Conservation (phyloP, 2,888 invertebrate genomes). For the Petrolisthes cinctipes region DNA sequence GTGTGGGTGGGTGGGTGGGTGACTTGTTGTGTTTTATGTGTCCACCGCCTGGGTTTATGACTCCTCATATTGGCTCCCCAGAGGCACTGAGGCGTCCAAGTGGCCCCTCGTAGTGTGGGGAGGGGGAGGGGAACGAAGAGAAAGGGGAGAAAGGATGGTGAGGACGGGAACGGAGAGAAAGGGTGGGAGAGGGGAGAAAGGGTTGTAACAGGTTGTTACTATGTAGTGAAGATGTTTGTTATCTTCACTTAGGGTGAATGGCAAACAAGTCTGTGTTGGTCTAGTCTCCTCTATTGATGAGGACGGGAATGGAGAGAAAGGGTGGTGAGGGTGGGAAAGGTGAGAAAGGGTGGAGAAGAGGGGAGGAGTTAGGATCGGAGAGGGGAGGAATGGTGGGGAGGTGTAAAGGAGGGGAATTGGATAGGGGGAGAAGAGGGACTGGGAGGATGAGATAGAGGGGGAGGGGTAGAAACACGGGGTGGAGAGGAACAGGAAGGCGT, state of each 20-base stretch:
- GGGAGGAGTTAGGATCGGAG: neutral
- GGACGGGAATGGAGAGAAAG: neutral
- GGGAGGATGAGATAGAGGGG: neutral
- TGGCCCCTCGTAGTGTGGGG: neutral
- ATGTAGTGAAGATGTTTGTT: too few relatives aligned
- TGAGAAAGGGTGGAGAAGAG: neutral
- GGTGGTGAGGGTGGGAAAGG: neutral
- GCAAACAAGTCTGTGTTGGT: too few relatives aligned
- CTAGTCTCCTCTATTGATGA: too few relatives aligned
- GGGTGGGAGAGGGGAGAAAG: neutral
- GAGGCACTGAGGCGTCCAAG: slow-evolving; percentile 25
- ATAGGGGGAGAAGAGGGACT: slow-evolving; percentile 5
- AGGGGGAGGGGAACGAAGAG: neutral
- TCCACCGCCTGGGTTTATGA: slow-evolving; percentile 25
- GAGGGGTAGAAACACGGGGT: neutral
- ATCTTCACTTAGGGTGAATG: too few relatives aligned
- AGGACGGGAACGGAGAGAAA: neutral
- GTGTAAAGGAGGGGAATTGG: neutral
- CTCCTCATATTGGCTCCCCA: slow-evolving; percentile 29
- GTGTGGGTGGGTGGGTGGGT: neutral
- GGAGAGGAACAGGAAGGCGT: neutral
- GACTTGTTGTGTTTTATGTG: slow-evolving; percentile 43
- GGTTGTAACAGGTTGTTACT: neutral
- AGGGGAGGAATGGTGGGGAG: neutral
- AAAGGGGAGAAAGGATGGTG: neutral